Evolutionary conservation across 2,113 vertebrate species (phyloP), one percentile per base, ranked within the genome.

Genomic region (Zosterops japonicus): DNA sequence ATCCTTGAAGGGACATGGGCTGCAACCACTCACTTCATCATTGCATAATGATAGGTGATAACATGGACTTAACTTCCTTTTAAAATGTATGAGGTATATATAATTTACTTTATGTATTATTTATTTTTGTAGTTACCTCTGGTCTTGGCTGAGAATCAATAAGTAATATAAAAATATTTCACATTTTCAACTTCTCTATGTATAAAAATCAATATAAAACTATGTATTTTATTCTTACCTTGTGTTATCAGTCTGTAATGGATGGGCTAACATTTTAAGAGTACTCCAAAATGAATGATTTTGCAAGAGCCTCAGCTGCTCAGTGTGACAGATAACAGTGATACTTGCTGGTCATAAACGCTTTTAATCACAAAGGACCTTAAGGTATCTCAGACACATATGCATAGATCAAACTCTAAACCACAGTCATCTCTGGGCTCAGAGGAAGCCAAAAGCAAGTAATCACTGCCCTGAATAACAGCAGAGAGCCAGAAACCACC

Each of bases 131-230:
- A 79, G 84, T 67, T 88, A 79, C 75, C 81, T 80, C 63, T 91
- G 49, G 36, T 68, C 71, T 87, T 85, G 70, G 69, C 67, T 87
- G 39, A 89, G 59, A 80, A 94, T 86, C 94, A 92, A 90, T 87
- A 92, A 59, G 87, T 77, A 94, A 94, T 89, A 61, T 42, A 55
- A 89, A 97, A 91, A 93, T 80, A 70, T 93, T 80, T 94, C 95
- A 89, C 74, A 64, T 87, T 93, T 95, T 91, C 83, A 42, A 52
- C 92, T 85, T 96, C 33, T 65, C 86, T 50, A 11, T 24, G 35
- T 71, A 90, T 81, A 95, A 96, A 94, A 95, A 91, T 89, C 86
- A 94, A 94, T 89, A 94, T 11, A 44, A 87, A 95, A 50, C 87
- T 50, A 83, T 29, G 35, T 82, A 36, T 94, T 93, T 78, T 80